Percentiles rank a stretch among this genome's conserved stretches.
Evolutionary conservation across 2,797 vertebrate species (phyloP).

Genomic region (Diplodus sargus): DNA sequence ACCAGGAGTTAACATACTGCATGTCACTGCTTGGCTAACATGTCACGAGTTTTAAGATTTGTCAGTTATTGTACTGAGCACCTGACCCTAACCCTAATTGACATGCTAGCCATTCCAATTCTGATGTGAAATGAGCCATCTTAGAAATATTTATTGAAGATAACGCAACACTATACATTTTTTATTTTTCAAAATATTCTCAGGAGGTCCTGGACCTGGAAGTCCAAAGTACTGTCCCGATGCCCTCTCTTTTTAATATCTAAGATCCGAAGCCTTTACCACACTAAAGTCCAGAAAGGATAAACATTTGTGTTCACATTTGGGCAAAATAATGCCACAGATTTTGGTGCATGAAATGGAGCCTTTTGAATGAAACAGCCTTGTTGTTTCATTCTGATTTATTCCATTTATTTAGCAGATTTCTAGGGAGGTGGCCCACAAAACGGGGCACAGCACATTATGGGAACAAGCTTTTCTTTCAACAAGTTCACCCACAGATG

Average conservation of each 20-base stretch:
- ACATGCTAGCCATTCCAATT: not conserved
- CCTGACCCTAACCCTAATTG: not conserved
- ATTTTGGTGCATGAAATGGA: not conserved
- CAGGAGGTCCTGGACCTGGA: not conserved
- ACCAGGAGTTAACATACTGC: not conserved
- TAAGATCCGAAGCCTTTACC: too few relatives aligned
- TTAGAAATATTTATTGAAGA: not conserved
- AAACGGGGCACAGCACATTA: slow-evolving; percentile 17
- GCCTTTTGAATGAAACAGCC: slow-evolving; percentile 16
- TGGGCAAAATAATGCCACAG: not conserved
- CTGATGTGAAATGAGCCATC: not conserved
- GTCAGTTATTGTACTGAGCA: not conserved
- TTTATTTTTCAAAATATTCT: not conserved
- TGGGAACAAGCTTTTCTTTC: not conserved
- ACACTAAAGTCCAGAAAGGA: not conserved
- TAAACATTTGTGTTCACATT: not conserved
- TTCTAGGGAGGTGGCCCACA: slow-evolving; percentile 10
- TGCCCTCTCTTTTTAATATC: not conserved
- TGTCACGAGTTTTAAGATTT: not conserved
- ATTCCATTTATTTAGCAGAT: not conserved
- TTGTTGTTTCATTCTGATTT: not conserved
- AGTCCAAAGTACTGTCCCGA: not conserved
- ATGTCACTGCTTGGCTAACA: not conserved
- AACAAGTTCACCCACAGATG: slow-evolving; percentile 8
- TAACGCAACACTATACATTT: not conserved